Conservation (phyloP, 1,140 invertebrate species). For the Stenopsyche tienmushanensis region DNA sequence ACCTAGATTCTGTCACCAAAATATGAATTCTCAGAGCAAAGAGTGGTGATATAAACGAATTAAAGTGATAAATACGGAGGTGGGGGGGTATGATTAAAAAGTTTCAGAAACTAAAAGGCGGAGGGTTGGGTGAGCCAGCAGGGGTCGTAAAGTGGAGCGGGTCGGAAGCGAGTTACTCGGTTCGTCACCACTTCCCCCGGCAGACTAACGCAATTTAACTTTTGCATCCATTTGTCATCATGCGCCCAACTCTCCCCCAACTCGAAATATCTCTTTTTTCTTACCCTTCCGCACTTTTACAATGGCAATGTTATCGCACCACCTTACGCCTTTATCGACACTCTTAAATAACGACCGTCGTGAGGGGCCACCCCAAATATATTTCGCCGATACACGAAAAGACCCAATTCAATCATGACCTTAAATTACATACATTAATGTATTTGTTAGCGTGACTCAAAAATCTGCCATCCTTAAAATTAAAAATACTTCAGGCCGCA, state of each 20-base stretch:
- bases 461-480: too few species aligned
- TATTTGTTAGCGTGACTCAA: too few species aligned
- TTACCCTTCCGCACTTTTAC: slow-evolving; percentile 37
- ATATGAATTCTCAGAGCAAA: too few species aligned
- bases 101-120: background rate
- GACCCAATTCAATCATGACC: too few species aligned
- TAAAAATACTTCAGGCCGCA: too few species aligned
- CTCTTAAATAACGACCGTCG: background rate
- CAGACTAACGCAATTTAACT: slow-evolving; percentile 42
- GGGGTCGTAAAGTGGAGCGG: background rate
- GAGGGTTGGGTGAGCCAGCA: background rate
- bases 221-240: slow-evolving; percentile 43
- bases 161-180: slow-evolving; percentile 40
- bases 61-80: background rate
- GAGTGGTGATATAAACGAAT: too few species aligned
- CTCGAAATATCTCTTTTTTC: slow-evolving; percentile 31
- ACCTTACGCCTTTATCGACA: slow-evolving; percentile 25
- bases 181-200: slow-evolving; percentile 39
- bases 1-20: too few species aligned
- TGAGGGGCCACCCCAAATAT: too few species aligned
- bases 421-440: too few species aligned
- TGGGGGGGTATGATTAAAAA: background rate
- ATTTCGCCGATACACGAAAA: too few species aligned
- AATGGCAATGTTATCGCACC: slow-evolving; percentile 31
- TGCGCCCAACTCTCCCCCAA: slow-evolving; percentile 26